These are phyloP conservation scores for Anoplophora glabripennis DNA, from an alignment of 1,140 invertebrate genomes.

Conservation along the genomic window DNA sequence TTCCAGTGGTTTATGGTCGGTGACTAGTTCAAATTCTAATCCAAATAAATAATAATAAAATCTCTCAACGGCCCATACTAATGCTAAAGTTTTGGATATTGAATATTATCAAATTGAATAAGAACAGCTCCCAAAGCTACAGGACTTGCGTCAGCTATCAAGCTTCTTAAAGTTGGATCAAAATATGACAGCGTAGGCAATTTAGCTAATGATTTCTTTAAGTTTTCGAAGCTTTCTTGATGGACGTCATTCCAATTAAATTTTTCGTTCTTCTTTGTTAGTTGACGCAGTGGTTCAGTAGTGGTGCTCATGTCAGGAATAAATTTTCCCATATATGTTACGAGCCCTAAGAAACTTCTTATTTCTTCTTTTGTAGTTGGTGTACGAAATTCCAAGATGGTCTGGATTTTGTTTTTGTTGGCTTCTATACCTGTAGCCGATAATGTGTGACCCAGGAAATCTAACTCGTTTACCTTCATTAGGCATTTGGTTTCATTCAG, in stretches of 20 bases:
- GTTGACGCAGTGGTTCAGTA: too few species aligned
- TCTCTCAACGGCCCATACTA: slow-evolving; percentile 39
- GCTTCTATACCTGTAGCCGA: slow-evolving; percentile 24
- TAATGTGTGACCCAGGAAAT: slow-evolving; percentile 27
- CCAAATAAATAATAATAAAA: slow-evolving; percentile 35
- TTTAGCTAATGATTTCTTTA: too few species aligned
- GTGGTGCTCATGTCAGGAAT: too few species aligned
- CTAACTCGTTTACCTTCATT: slow-evolving; percentile 12
- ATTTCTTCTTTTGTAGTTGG: slow-evolving; percentile 27
- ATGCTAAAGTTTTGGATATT: slow-evolving; percentile 36
- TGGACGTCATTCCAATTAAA: too few species aligned
- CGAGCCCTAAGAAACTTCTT: slow-evolving; percentile 16
- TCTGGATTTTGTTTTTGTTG: slow-evolving; percentile 18
- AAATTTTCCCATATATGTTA: too few species aligned
- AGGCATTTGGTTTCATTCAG: slow-evolving; percentile 37
- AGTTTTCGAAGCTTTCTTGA: too few species aligned
- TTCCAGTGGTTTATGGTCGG: slow-evolving; percentile 45
- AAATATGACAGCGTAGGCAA: too few species aligned
- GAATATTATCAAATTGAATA: too few species aligned
- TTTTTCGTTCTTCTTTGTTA: too few species aligned
- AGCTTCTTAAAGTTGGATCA: too few species aligned
- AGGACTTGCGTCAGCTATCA: too few species aligned
- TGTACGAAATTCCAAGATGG: slow-evolving; percentile 19
- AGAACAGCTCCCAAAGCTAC: too few species aligned
- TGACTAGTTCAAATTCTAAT: slow-evolving; percentile 39